Conservation (phyloP, 2,113 vertebrate genomes). For the Cercopithecus mona region DNA sequence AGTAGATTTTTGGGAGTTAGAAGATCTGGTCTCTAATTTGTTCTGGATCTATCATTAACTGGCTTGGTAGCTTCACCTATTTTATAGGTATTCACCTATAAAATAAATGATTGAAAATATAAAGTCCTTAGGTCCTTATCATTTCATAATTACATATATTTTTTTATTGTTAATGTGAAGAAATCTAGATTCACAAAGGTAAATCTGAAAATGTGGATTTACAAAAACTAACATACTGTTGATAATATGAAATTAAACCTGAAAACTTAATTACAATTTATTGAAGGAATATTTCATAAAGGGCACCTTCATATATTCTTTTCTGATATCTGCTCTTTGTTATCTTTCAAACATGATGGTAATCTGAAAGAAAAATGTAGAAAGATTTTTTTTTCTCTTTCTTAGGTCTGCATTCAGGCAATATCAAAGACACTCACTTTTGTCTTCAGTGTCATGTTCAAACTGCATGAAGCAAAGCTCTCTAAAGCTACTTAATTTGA, state of each 20-base stretch:
- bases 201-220: neutral
- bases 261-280: neutral
- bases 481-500: neutral
- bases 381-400: neutral
- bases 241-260: neutral
- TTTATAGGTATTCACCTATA: neutral
- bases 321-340: neutral
- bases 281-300: neutral
- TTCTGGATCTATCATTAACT: neutral
- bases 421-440: neutral
- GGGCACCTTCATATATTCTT: neutral
- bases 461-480: neutral
- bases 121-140: neutral
- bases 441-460: neutral
- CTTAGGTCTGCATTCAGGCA: neutral
- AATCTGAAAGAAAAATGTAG: neutral
- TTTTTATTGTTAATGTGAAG: neutral
- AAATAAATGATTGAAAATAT: neutral
- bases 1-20: neutral
- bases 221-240: neutral
- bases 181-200: neutral
- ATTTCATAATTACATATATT: neutral
- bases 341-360: neutral
- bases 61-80: too few species aligned
- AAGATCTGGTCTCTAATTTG: neutral